Evolutionary conservation across 2,113 vertebrate species (phyloP).

Genomic region (Rhinogobius similis): DNA sequence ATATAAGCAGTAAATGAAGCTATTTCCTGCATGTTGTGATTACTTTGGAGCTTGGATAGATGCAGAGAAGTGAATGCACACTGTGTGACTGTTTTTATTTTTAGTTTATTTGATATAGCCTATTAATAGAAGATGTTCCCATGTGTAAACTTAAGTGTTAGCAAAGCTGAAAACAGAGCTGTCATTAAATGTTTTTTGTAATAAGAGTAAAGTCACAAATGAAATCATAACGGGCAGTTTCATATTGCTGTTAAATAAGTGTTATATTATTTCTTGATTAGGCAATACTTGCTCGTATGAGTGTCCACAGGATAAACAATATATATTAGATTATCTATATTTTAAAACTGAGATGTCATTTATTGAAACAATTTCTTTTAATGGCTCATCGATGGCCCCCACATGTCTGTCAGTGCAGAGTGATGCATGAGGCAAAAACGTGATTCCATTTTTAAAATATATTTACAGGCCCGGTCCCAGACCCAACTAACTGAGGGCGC

Average conservation of each 20-base stretch:
- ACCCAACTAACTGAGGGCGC: too few relatives aligned
- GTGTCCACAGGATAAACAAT: background rate
- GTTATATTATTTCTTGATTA: background rate
- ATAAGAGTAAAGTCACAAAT: background rate
- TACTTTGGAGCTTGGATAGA: slow-evolving; percentile 11
- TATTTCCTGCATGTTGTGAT: background rate
- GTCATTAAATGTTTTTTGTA: slow-evolving; percentile 2
- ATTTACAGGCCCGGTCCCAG: too few relatives aligned
- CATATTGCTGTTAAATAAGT: background rate
- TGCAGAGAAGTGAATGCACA: slow-evolving; percentile 43
- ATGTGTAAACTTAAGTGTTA: slow-evolving; percentile 18
- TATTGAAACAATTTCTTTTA: too few relatives aligned
- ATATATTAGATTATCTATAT: background rate
- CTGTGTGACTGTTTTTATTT: slow-evolving; percentile 48
- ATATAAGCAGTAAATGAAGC: background rate
- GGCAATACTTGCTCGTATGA: background rate
- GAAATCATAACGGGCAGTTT: background rate
- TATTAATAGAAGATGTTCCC: slow-evolving; percentile 43
- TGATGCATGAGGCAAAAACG: too few relatives aligned
- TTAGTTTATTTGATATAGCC: slow-evolving; percentile 39
- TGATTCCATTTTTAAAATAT: too few relatives aligned
- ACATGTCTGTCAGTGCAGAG: too few relatives aligned
- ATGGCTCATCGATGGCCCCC: too few relatives aligned
- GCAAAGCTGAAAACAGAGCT: slow-evolving; percentile 8
- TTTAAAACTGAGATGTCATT: background rate